Percentiles rank a stretch among this genome's conserved stretches.
phyloP scores from a whole-genome alignment of 2,888 invertebrate genomes.

The Drosophila buzzatii region DNA sequence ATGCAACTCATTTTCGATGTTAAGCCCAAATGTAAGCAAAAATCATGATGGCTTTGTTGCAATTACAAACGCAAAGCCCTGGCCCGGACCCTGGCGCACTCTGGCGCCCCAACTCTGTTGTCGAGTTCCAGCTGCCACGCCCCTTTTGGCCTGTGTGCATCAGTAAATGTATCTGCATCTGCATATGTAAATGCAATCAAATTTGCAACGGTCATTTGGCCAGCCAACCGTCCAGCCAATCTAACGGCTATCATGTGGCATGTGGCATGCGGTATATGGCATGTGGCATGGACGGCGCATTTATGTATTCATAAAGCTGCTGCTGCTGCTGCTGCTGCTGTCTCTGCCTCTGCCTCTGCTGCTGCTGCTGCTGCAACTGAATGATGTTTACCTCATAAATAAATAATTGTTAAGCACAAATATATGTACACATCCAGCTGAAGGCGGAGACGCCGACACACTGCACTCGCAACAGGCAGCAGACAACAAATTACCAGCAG shows the following conservation, averaged over 20 bases:
- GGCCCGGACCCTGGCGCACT: background rate
- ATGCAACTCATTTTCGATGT: conserved; percentile 46
- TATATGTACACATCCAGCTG: conserved; percentile 48
- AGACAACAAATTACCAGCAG: conserved; percentile 75
- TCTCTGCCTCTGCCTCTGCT: conserved; percentile 31
- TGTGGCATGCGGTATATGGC: conserved; percentile 44
- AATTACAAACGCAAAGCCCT: conserved; percentile 52
- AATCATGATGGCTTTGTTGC: conserved; percentile 63
- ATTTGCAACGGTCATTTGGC: conserved; percentile 78
- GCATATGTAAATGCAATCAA: conserved; percentile 78
- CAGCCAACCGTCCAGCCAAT: conserved; percentile 73
- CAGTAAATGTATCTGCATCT: conserved; percentile 63
- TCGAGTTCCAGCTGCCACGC: background rate
- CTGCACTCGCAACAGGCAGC: conserved; percentile 37
- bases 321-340: conserved; percentile 35
- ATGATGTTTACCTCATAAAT: conserved; percentile 80
- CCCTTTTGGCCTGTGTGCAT: conserved; percentile 7
- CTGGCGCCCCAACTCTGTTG: background rate
- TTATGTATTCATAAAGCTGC: conserved; percentile 76
- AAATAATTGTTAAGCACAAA: conserved; percentile 77
- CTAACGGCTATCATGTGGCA: conserved; percentile 74
- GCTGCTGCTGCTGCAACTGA: conserved; percentile 64
- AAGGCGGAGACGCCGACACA: background rate
- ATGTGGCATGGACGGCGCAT: conserved; percentile 54
- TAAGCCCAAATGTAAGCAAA: conserved; percentile 62